These are phyloP conservation scores for Setipinna tenuifilis DNA, from an alignment of 2,797 vertebrate genomes.

Conservation along the genomic window DNA sequence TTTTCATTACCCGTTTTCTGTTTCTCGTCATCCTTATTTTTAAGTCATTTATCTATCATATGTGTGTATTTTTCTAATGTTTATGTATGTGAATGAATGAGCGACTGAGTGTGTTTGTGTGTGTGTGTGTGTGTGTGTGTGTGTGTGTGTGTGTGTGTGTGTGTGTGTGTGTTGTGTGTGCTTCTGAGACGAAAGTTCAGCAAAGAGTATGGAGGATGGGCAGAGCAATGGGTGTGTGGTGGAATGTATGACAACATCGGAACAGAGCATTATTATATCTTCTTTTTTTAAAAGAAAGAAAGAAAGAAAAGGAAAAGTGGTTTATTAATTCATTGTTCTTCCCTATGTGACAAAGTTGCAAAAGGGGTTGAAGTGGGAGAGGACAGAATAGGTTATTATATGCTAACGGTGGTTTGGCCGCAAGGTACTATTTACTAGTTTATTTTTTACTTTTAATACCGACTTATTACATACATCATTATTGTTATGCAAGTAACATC, in stretches of 20 bases:
- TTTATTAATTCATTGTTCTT: constrained; percentile 42
- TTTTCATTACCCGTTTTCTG: constrained; percentile 41
- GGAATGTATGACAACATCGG: constrained; percentile 40
- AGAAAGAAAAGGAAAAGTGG: constrained; percentile 26
- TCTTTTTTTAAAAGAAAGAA: constrained; percentile 27
- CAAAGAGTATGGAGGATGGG: constrained; percentile 55
- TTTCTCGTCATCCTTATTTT: constrained; percentile 43
- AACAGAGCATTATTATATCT: constrained; percentile 5
- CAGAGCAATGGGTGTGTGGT: constrained; percentile 51
- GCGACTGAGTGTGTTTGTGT: not conserved
- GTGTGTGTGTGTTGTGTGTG: not conserved
- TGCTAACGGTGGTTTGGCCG: constrained; percentile 38
- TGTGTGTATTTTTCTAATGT: constrained; percentile 51
- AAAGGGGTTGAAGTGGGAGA: constrained; percentile 27
- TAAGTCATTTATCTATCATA: constrained; percentile 46
- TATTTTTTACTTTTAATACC: constrained; percentile 49
- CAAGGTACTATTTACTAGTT: constrained; percentile 52
- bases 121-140: constrained; percentile 23
- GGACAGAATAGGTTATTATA: constrained; percentile 32
- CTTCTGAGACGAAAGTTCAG: constrained; percentile 46
- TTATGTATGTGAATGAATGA: constrained; percentile 13
- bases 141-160: constrained; percentile 3
- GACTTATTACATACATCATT: constrained; percentile 43
- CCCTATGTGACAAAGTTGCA: constrained; percentile 14
- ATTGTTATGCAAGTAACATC: constrained; percentile 48